Percentiles rank a stretch among this genome's conserved stretches.
Evolutionary conservation across 2,888 invertebrate species (phyloP).

Genomic region (Glaucopsyche alexis): DNA sequence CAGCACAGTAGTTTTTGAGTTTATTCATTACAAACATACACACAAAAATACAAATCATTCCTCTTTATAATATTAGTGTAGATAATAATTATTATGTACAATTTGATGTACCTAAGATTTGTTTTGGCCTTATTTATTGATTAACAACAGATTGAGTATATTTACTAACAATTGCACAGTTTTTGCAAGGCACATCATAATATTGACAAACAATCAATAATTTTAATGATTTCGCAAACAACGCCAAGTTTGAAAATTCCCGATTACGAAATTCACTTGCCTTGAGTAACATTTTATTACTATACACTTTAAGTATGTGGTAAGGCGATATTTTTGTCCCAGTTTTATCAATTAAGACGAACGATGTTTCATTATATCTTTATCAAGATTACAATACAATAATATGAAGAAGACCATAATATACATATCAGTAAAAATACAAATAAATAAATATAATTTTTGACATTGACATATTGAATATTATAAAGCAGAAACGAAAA

Average conservation of each 20-base stretch:
- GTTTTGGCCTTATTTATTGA: not conserved
- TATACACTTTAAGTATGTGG: constrained; percentile 2
- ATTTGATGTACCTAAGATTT: too few relatives aligned
- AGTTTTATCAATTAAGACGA: not conserved
- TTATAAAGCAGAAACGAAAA: too few relatives aligned
- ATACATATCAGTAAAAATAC: too few relatives aligned
- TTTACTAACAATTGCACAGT: not conserved
- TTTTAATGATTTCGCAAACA: constrained; percentile 17
- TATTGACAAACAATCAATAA: constrained; percentile 8
- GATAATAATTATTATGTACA: too few relatives aligned
- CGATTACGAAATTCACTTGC: not conserved
- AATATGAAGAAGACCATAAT: too few relatives aligned
- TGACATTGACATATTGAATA: too few relatives aligned
- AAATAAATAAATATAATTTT: too few relatives aligned
- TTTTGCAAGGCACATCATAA: not conserved
- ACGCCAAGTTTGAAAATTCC: not conserved
- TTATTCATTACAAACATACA: too few relatives aligned
- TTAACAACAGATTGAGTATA: constrained; percentile 1
- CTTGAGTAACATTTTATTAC: constrained; percentile 28
- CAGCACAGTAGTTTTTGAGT: too few relatives aligned
- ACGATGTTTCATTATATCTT: not conserved
- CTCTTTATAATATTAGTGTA: too few relatives aligned
- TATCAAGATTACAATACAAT: not conserved
- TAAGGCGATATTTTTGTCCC: constrained; percentile 19
- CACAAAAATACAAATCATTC: too few relatives aligned